Conservation (phyloP, 92 coral and sea anemone genomes). For the Hydrozoanthus gracilis region DNA sequence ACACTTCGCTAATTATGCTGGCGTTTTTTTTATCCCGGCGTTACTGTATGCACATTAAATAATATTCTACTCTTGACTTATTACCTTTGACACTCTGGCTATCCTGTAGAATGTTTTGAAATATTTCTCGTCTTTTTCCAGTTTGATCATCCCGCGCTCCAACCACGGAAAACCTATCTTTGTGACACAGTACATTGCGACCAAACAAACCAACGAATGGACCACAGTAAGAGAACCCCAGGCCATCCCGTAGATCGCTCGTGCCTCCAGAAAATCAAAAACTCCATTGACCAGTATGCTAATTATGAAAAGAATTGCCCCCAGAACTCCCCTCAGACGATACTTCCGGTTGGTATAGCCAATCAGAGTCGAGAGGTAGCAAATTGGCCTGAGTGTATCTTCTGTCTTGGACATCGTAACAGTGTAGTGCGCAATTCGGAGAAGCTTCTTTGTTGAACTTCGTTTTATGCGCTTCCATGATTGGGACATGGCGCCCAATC, state of each 20-base stretch:
- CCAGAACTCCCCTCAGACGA: constrained; percentile 57
- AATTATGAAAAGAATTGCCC: constrained; percentile 51
- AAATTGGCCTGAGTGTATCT: constrained; percentile 26
- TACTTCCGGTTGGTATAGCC: constrained; percentile 57
- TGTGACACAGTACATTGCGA: constrained; percentile 71
- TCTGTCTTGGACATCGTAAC: constrained; percentile 41
- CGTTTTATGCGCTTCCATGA: constrained; percentile 27
- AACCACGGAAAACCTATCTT: constrained; percentile 77
- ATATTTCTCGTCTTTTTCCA: constrained; percentile 70
- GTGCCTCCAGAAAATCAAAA: constrained; percentile 78
- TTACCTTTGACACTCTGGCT: constrained; percentile 73
- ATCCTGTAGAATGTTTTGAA: constrained; percentile 69
- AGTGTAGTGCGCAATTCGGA: constrained; percentile 22
- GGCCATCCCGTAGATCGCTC: constrained; percentile 69
- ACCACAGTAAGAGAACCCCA: constrained; percentile 80
- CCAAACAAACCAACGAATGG: constrained; percentile 52
- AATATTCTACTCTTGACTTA: too few species aligned
- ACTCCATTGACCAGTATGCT: constrained; percentile 59
- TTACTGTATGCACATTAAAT: too few species aligned
- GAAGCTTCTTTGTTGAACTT: constrained; percentile 3
- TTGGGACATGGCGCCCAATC: neutral
- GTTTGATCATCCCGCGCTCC: constrained; percentile 66
- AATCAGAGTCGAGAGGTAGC: constrained; percentile 44
- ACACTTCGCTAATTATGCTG: too few species aligned
- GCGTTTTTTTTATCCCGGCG: too few species aligned